Evolutionary conservation across 2,797 vertebrate genomes (phyloP), one percentile per base, ranked within the genome.

Genomic region (Acipenser ruthenus): DNA sequence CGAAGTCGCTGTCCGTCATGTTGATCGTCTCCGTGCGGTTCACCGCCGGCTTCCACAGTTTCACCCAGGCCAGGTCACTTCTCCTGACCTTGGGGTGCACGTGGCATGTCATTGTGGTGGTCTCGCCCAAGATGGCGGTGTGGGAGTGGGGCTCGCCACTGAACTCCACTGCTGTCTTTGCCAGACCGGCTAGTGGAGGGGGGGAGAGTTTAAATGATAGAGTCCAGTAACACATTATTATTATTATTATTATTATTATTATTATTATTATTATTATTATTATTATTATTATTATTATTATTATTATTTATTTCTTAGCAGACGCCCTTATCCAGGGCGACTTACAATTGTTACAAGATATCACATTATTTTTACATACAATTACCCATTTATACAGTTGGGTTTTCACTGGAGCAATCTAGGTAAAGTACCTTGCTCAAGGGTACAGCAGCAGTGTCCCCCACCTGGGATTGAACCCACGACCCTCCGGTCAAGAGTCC

Each of bases 101-200:
- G 71, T 88, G 89, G 79, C 89, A 90, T 1, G 68, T 0, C 68
- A 90, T 49, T 0, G 0, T 0, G 51, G 70, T 80, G 0, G 0
- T 0, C 0, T 23, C 0, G 9, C 1, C 48, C 8, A 73, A 0
- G 1, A 0, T 1, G 8, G 75, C 70, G 13, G 63, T 71, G 12
- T 52, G 0, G 12, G 60, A 84, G 12, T 83, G 79, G 8, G 0
- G 6, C 71, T 89, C 88, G 0, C n/a, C 0, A n/a, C 67, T 2
- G 6, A 82, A 69, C 0, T 0, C 18, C 15, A 83, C 7, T 4
- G 9, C 1, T 37, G 23, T 37, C 23, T 37, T 37, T 4, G 23
- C 23, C 23, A 37, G 23, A 0, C 23, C 23, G 23, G 4, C 23
- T 37, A 37, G 23, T 37, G 23, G 23, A 3, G 23, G 4, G 4